Percentiles rank a stretch among this genome's conserved stretches.
phyloP scores from a whole-genome alignment of 1,140 invertebrate species.

The Hyles vespertilio region DNA sequence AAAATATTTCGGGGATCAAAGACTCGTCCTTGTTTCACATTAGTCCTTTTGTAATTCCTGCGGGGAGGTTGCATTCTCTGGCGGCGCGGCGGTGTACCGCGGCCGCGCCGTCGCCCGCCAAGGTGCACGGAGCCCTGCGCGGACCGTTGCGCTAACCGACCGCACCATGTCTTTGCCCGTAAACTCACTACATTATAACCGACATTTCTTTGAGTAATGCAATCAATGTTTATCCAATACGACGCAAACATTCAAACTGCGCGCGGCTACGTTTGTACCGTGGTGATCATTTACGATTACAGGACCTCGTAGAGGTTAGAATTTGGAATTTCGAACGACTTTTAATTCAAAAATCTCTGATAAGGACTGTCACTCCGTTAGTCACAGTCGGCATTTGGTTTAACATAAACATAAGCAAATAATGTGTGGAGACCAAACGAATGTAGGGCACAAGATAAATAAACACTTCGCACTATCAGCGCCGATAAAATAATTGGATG shows the following conservation, averaged over 20 bases:
- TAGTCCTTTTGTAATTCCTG: constrained; percentile 60
- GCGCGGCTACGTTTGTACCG: no score
- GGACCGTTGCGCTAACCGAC: constrained; percentile 25
- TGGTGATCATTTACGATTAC: no score
- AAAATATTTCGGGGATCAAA: constrained; percentile 49
- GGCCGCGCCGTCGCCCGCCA: constrained; percentile 19
- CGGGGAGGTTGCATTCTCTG: constrained; percentile 57
- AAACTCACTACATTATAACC: constrained; percentile 8
- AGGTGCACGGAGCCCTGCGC: constrained; percentile 21
- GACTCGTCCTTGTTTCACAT: constrained; percentile 58
- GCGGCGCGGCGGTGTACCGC: constrained; percentile 5
- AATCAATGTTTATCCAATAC: constrained; percentile 9
- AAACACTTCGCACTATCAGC: constrained; percentile 35
- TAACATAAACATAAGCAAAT: constrained; percentile 7
- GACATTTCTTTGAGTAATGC: constrained; percentile 4
- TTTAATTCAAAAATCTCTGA: neutral
- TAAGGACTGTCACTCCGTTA: neutral
- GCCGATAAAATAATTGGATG: constrained; percentile 51
- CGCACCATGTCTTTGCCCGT: constrained; percentile 12
- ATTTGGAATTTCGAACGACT: constrained; percentile 1
- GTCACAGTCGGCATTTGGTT: neutral
- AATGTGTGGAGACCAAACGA: constrained; percentile 18
- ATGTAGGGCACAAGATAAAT: constrained; percentile 54
- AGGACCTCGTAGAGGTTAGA: neutral
- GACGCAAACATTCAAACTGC: neutral